Conservation (phyloP, 2,888 invertebrate genomes). For the Venustoraphidia nigricollis region DNA sequence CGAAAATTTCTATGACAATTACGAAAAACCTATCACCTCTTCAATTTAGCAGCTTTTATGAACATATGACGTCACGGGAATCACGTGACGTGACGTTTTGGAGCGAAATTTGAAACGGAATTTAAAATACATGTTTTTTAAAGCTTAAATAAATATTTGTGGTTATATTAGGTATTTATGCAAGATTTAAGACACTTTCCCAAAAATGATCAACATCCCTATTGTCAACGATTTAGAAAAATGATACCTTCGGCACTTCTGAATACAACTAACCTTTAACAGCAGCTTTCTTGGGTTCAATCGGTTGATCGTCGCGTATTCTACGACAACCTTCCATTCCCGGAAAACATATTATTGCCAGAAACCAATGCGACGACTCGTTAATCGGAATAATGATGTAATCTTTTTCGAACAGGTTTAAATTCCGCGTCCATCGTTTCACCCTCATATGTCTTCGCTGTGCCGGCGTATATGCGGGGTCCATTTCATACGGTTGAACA, state of each 20-base stretch:
- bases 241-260: background rate
- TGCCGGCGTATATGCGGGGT: conserved; percentile 51
- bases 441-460: conserved; percentile 81
- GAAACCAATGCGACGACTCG: conserved; percentile 96
- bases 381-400: conserved; percentile 94
- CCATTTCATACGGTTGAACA: conserved; percentile 44
- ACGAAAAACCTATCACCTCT: too few species aligned
- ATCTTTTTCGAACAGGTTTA: conserved; percentile 93
- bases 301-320: conserved; percentile 44
- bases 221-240: too few species aligned
- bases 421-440: conserved; percentile 91
- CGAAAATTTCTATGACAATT: too few species aligned
- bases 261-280: conserved; percentile 25
- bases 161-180: too few species aligned
- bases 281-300: conserved; percentile 35
- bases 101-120: too few species aligned
- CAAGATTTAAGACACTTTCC: too few species aligned
- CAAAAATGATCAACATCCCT: too few species aligned
- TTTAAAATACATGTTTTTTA: too few species aligned
- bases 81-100: too few species aligned
- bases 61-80: too few species aligned
- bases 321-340: conserved; percentile 57
- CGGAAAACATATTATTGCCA: conserved; percentile 93
- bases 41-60: too few species aligned
- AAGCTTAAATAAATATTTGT: too few species aligned